Evolutionary conservation across 1,140 invertebrate species (phyloP).

Genomic region (Anagrus nilaparvatae): DNA sequence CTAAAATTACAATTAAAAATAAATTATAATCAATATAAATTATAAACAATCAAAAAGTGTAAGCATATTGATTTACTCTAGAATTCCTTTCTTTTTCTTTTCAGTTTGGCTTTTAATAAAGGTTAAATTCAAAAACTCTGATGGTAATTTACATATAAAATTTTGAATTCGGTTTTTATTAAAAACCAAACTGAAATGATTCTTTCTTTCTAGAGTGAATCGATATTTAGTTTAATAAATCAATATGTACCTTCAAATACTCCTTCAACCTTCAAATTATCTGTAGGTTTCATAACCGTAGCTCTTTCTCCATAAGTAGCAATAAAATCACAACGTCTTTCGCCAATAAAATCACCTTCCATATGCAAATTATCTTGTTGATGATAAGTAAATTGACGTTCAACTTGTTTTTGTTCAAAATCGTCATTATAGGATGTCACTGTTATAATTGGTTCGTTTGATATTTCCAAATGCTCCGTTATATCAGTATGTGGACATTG

Average conservation of each 20-base stretch:
- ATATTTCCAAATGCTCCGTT: constrained; percentile 47
- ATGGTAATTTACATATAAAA: too few species aligned
- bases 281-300: constrained; percentile 36
- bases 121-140: too few species aligned
- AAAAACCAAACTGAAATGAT: too few species aligned
- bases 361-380: constrained; percentile 33
- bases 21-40: constrained; percentile 21
- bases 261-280: constrained; percentile 42
- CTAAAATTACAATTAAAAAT: constrained; percentile 40
- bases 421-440: constrained; percentile 54
- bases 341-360: constrained; percentile 45
- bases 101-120: too few species aligned
- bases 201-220: background rate
- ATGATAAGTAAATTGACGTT: constrained; percentile 31
- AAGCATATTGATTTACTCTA: background rate
- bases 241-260: constrained; percentile 37
- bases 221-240: background rate
- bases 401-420: constrained; percentile 54
- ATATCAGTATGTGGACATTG: constrained; percentile 52
- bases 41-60: background rate
- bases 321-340: constrained; percentile 37
- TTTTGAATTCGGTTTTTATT: too few species aligned
- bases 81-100: too few species aligned
- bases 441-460: constrained; percentile 41
- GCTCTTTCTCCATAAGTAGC: constrained; percentile 37